Base-by-base conservation (phyloP, 2,888 invertebrate genomes). In the Nomada fabriciana region DNA sequence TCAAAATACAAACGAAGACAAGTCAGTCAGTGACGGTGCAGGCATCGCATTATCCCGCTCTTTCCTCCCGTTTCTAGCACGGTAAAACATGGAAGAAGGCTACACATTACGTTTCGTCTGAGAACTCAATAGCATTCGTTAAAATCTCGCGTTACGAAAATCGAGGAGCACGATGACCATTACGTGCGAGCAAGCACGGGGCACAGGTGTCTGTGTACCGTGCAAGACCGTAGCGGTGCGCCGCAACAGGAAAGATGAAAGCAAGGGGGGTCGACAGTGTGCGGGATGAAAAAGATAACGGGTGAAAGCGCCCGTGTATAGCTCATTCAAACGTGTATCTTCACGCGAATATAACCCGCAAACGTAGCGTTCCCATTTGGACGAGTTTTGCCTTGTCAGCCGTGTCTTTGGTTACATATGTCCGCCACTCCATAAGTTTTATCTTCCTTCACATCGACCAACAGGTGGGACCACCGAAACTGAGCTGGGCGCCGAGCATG, bases 381-480 rank as follows among this genome's bases (percentile, higher is more conserved):
- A 47, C 47, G 47, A 47, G 47, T 47, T 47, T 60, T 25, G 64
- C 4, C 55, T n/a, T 65, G 18, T 53, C 55, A 23, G 42, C 18
- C 23, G 25, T 50, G 52, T 82, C 55, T 59, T 70, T 42, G 9
- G 57, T 73, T 60, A 55, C 67, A 13, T 15, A 3, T 15, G 23
- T 60, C 25, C 52, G 43, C 65, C 23, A 59, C n/a, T 18, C n/a
- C 36, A 60, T 61, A 76, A 74, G 43, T 60, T 59, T 50, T 73
- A 63, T 63, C 82, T 75, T 60, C 15, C 11, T 43, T 68, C 71
- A 57, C 72, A 73, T 65, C 69, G 43, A 10, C 42, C 61, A 75
- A 82, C 87, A 84, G 82, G 82, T 84, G 86, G 36, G 68, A 52
- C 63, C 60, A 81, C 20, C 53, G 64, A 76, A 79, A 81, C 75